Evolutionary conservation across 2,888 invertebrate species (phyloP), one percentile per base, ranked within the genome.

Genomic region (Pseudococcus viburni): DNA sequence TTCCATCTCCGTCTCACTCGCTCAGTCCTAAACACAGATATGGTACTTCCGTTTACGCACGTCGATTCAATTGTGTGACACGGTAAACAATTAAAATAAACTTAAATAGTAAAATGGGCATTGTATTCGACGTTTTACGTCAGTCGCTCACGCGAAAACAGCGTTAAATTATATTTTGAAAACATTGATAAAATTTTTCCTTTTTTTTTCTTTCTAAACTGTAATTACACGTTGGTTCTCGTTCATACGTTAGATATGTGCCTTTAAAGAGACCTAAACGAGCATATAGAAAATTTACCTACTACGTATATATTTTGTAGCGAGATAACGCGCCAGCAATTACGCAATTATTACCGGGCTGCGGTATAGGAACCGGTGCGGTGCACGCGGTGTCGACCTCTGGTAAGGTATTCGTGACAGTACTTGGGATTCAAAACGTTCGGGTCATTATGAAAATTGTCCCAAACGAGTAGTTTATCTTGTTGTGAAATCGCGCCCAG

Each of bases 401-500:
- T 39, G 77, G 42, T 73, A 33, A 42, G 80, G 73, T 42, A n/a
- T 80, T 42, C 80, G 42, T 42, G 42, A 80, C 39, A 17, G 42
- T 80, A 19, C 80, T 80, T 33, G 80, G n/a, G 42, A 80, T 80
- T 80, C 80, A 46, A 80, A 42, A 39, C 80, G 42, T 80, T 42
- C 42, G 42, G 46, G 42, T 80, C 19, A 80, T 80, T 80, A 80
- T 42, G 80, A 80, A 80, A 80, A 80, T 80, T 42, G 42, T 80
- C 42, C 42, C 80, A 80, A 80, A 80, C 80, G 80, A 80, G 80
- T 80, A 42, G 80, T 80, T 80, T 80, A 80, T 80, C 80, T 80
- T 46, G 80, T 80, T 42, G 80, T 80, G 80, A 80, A 80, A 80
- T 80, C 80, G 42, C 42, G 33, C 68, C 68, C 68, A 33, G 68